A percentile compares a stretch with the other conserved stretches of the same genome.
Conservation (phyloP, 2,888 invertebrate species). For the Mimumesa dahlbomi region DNA sequence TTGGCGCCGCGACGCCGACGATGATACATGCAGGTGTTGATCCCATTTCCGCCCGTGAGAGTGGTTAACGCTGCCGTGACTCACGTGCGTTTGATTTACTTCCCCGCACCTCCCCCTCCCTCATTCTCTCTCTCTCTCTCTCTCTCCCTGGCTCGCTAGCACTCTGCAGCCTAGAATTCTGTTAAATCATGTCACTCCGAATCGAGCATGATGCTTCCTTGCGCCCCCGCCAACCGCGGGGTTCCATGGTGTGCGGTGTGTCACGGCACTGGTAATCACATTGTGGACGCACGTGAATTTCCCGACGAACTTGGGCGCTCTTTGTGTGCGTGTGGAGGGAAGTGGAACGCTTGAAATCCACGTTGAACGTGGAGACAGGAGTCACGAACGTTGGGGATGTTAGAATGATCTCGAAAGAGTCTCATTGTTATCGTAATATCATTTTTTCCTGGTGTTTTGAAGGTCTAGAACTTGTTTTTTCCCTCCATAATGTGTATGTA, state of each 20-base stretch:
- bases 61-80: conserved; percentile 40
- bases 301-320: no score
- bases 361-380: no score
- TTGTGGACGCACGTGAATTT: background rate
- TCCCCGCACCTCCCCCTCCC: conserved; percentile 8
- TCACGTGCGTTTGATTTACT: conserved; percentile 71
- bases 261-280: conserved; percentile 11
- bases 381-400: no score
- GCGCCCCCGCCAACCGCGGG: background rate
- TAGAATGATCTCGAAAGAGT: no score
- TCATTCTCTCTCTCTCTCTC: background rate
- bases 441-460: no score
- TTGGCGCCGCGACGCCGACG: conserved; percentile 37
- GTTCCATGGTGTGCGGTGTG: background rate
- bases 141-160: background rate
- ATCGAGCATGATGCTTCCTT: background rate
- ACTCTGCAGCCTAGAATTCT: conserved; percentile 37
- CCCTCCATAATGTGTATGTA: no score
- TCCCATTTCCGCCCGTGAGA: conserved; percentile 64
- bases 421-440: no score
- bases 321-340: no score
- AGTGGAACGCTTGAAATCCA: no score
- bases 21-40: conserved; percentile 71
- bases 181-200: conserved; percentile 51
- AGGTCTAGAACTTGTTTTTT: no score